Base-by-base conservation (phyloP, 2,888 invertebrate species). In the Odontomyia ornata region DNA sequence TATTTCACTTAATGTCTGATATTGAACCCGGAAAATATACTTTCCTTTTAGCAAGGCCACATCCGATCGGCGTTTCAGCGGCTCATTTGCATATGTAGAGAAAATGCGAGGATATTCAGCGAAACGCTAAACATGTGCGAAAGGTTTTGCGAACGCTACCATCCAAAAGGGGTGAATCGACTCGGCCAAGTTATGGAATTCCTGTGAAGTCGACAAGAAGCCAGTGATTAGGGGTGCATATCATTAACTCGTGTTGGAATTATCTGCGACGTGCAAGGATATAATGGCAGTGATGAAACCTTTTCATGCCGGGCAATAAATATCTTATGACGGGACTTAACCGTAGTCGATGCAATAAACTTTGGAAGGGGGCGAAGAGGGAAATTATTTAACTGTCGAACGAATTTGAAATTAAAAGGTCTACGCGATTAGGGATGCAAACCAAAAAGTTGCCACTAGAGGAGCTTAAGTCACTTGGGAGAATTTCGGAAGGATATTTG, bases 201-300 rank as follows among this genome's bases (percentile, higher is more conserved):
- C 60, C 23, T 25, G 57, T 60, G 23, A 73, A 73, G 18, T 57
- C 25, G 28, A 73, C 65, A 46, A 21, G 56, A 21, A 72, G 30
- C 18, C n/a, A 15, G 77, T 77, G 77, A 78, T 71, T 80, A 67
- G 79, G 79, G 81, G 81, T 81, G 81, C 81, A 81, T 81, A 81
- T 81, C 81, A 81, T 81, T 81, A 81, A 77, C 71, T 77, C 65
- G 47, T 9, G 27, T 21, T 15, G 52, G 47, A 75, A 75, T 77
- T 78, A 78, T 78, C 77, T 77, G 69, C 60, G 71, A 56, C 47
- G 21, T 62, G 52, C 71, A 75, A 75, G 62, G 71, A 71, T 57
- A 36, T 36, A 73, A 73, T 57, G 73, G 36, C 57, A 56, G 56
- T 56, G 57, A 57, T 43, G 52, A 71, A 75, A 75, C 77, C 78